Conservation (phyloP, 2,888 invertebrate genomes). For the Entomobrya proxima region DNA sequence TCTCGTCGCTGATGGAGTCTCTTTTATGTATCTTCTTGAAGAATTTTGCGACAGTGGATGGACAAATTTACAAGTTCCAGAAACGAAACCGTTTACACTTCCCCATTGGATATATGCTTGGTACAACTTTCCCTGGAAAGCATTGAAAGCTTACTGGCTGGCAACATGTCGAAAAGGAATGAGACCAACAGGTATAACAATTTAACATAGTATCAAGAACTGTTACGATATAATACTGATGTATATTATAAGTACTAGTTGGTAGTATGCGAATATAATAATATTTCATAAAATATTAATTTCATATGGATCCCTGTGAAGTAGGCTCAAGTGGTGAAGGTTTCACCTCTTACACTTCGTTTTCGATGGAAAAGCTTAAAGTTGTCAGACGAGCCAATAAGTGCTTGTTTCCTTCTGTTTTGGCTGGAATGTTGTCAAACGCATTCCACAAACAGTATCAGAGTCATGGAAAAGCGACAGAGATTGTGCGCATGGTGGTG, state of each 20-base stretch:
- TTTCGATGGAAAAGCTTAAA: slow-evolving; percentile 73
- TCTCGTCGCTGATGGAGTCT: slow-evolving; percentile 74
- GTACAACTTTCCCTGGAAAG: slow-evolving; percentile 74
- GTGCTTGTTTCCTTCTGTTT: slow-evolving; percentile 72
- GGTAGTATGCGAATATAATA: neutral
- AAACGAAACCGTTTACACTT: slow-evolving; percentile 64
- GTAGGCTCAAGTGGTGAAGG: slow-evolving; percentile 65
- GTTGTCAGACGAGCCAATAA: slow-evolving; percentile 70
- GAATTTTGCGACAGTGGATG: slow-evolving; percentile 72
- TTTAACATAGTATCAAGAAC: neutral
- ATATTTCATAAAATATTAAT: too few relatives aligned
- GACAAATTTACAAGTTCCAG: slow-evolving; percentile 70
- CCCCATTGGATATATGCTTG: slow-evolving; percentile 74
- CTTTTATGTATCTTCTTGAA: slow-evolving; percentile 74
- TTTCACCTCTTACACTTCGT: slow-evolving; percentile 70
- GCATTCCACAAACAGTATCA: slow-evolving; percentile 68
- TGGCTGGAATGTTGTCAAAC: slow-evolving; percentile 72
- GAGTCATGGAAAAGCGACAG: slow-evolving; percentile 70
- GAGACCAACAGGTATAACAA: slow-evolving; percentile 69
- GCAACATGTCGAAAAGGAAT: slow-evolving; percentile 73
- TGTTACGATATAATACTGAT: too few relatives aligned
- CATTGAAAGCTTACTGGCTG: slow-evolving; percentile 73
- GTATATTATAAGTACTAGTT: too few relatives aligned
- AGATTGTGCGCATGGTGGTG: slow-evolving; percentile 71
- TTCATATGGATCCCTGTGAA: too few relatives aligned